Evolutionary conservation across 2,797 vertebrate genomes (phyloP).

Genomic region (Pyrocephalus nanus): DNA sequence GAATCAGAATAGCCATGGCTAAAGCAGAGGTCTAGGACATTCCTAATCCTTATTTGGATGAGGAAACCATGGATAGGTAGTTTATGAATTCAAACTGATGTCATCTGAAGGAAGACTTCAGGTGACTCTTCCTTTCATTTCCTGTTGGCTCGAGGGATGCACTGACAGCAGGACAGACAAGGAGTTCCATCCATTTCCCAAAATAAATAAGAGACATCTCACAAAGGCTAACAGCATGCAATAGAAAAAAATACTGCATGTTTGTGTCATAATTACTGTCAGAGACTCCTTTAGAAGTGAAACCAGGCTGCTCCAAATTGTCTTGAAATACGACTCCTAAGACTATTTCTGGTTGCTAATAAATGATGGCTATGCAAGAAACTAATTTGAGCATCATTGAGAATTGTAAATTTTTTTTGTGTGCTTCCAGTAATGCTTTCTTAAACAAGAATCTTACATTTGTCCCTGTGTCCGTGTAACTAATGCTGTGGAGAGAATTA

Average conservation of each 20-base stretch:
- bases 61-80: background rate
- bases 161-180: background rate
- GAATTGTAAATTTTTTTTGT: background rate
- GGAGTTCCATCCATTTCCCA: background rate
- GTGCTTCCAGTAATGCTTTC: slow-evolving; percentile 33
- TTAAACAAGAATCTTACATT: background rate
- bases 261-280: background rate
- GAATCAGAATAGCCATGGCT: slow-evolving; percentile 15
- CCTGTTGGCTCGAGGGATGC: background rate
- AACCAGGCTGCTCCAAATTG: background rate
- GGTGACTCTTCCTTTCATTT: slow-evolving; percentile 42
- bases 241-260: background rate
- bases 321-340: background rate
- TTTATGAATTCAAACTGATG: slow-evolving; percentile 40
- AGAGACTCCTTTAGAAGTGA: slow-evolving; percentile 4
- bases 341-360: slow-evolving; percentile 4
- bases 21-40: slow-evolving; percentile 24
- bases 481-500: background rate
- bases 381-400: background rate
- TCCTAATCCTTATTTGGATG: slow-evolving; percentile 25
- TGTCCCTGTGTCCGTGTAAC: background rate
- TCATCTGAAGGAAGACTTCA: slow-evolving; percentile 27
- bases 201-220: background rate
- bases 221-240: background rate
- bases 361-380: slow-evolving; percentile 8